These are phyloP conservation scores for Nesogale talazaci DNA, from an alignment of 2,113 vertebrate genomes.

Conservation along the genomic window DNA sequence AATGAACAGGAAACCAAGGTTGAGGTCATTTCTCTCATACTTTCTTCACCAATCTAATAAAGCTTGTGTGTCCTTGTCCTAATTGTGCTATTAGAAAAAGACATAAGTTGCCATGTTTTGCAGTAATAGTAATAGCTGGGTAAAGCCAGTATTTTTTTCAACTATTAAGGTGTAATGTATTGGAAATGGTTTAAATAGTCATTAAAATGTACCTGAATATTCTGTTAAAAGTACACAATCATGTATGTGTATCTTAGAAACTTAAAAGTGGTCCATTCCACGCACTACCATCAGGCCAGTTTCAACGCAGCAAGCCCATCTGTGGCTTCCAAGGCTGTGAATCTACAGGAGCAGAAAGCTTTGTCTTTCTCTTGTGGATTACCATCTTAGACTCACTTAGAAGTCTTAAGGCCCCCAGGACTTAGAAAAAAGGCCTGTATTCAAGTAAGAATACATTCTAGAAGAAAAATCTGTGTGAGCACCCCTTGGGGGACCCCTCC, in stretches of 20 bases:
- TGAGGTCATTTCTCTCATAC: not conserved
- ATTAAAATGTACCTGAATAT: conserved; percentile 7
- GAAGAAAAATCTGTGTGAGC: not conserved
- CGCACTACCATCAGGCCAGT: too few species aligned
- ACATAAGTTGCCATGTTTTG: not conserved
- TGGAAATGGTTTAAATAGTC: conserved; percentile 49
- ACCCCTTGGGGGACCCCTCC: not conserved
- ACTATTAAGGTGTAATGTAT: conserved; percentile 22
- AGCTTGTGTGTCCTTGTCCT: conserved; percentile 29
- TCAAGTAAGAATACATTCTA: too few species aligned
- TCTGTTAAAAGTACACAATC: conserved; percentile 46
- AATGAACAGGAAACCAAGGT: not conserved
- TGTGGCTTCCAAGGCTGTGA: too few species aligned
- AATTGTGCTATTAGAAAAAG: conserved; percentile 53
- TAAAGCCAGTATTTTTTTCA: conserved; percentile 57
- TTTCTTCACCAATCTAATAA: not conserved
- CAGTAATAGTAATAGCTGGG: conserved; percentile 47
- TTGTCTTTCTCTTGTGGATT: too few species aligned
- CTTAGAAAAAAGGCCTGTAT: too few species aligned
- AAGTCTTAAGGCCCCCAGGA: too few species aligned
- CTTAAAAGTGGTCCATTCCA: not conserved
- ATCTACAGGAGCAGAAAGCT: too few species aligned
- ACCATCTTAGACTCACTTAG: too few species aligned
- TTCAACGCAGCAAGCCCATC: too few species aligned
- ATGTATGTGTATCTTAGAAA: conserved; percentile 42